Evolutionary conservation across 2,888 invertebrate species (phyloP).

Genomic region (Nipponacmea schrenckii): DNA sequence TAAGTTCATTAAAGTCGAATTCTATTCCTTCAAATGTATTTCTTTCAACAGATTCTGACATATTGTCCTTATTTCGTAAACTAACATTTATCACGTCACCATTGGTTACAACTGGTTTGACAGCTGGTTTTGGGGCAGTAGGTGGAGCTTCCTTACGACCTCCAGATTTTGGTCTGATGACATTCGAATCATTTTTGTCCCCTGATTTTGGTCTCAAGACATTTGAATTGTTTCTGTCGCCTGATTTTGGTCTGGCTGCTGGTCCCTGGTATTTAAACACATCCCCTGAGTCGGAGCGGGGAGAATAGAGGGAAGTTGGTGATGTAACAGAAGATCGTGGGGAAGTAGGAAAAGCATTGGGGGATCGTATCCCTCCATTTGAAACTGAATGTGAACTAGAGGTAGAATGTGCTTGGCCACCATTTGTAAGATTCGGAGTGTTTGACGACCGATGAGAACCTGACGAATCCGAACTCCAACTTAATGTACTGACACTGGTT

Average conservation of each 20-base stretch:
- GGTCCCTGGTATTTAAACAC: slow-evolving; percentile 19
- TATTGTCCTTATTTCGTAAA: slow-evolving; percentile 1
- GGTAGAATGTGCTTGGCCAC: slow-evolving; percentile 7
- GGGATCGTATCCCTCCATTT: slow-evolving; percentile 4
- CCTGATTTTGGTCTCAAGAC: slow-evolving; percentile 8
- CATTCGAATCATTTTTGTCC: background rate
- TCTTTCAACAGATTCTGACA: slow-evolving; percentile 28
- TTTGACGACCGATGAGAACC: slow-evolving; percentile 22
- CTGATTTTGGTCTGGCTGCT: slow-evolving; percentile 10
- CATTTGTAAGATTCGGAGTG: slow-evolving; percentile 18
- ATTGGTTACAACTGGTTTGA: slow-evolving; percentile 11
- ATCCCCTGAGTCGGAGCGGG: slow-evolving; percentile 3
- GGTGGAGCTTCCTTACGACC: background rate
- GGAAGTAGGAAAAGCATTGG: slow-evolving; percentile 9
- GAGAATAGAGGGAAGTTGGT: background rate
- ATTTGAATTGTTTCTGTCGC: background rate
- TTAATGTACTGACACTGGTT: slow-evolving; percentile 54
- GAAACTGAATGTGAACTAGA: background rate
- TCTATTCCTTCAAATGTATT: slow-evolving; percentile 61
- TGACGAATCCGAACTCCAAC: slow-evolving; percentile 42
- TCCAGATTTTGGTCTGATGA: background rate
- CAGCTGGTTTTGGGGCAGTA: background rate
- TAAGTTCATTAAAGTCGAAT: slow-evolving; percentile 57
- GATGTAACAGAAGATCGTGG: background rate
- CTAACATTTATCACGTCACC: background rate